Percentiles rank a stretch among this genome's conserved stretches.
Conservation (phyloP, 2,888 invertebrate genomes). For the Ectobius pallidus region DNA sequence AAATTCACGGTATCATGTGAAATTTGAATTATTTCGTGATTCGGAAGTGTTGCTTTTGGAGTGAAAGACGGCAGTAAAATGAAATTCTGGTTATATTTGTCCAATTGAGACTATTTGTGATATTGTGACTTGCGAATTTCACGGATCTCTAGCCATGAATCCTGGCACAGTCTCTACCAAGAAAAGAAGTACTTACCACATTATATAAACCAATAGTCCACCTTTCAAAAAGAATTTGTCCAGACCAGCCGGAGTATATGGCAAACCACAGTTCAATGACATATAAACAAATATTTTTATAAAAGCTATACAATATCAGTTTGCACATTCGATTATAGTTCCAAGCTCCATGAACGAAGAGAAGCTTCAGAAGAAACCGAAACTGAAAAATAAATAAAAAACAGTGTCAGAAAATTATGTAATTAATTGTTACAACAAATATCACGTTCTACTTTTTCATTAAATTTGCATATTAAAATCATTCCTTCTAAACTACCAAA, state of each 20-base stretch:
- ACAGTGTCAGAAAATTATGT: no score
- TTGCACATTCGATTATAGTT: slow-evolving; percentile 98
- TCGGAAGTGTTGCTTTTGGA: no score
- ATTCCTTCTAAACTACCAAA: no score
- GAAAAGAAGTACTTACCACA: slow-evolving; percentile 66
- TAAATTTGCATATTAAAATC: no score
- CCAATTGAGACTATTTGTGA: no score
- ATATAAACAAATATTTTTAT: slow-evolving; percentile 99
- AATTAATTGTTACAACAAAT: no score
- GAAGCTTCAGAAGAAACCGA: slow-evolving; percentile 85
- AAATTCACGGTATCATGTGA: not conserved
- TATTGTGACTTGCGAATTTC: no score
- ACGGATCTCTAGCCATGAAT: no score
- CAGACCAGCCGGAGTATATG: slow-evolving; percentile 97
- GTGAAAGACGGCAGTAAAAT: no score
- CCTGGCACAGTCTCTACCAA: no score
- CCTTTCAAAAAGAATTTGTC: slow-evolving; percentile 97
- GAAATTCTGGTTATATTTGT: no score
- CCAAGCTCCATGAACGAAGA: slow-evolving; percentile 99
- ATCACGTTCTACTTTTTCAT: no score
- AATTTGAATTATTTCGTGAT: not conserved
- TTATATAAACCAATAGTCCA: slow-evolving; percentile 99
- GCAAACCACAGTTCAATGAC: slow-evolving; percentile 99
- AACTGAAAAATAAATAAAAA: slow-evolving; percentile 67
- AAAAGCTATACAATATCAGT: slow-evolving; percentile 97